Evolutionary conservation across 2,797 vertebrate genomes (phyloP).

Genomic region (Megaceryle alcyon): DNA sequence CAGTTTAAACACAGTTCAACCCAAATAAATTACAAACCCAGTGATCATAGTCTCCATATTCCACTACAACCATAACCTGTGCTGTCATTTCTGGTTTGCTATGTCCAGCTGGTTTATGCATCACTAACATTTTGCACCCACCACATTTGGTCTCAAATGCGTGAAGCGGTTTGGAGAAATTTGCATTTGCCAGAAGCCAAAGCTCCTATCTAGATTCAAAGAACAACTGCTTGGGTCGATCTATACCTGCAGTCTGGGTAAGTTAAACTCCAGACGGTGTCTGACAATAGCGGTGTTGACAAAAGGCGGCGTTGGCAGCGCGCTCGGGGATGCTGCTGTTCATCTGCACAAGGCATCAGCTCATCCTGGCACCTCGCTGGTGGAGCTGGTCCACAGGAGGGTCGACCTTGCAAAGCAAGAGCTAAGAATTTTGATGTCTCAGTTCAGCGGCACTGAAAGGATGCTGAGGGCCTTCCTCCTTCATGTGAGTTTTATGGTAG

Average conservation of each 20-base stretch:
- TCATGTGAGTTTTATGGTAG: rapidly evolving
- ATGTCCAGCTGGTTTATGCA: not conserved
- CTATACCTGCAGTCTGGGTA: not conserved
- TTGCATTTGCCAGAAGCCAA: not conserved
- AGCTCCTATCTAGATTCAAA: not conserved
- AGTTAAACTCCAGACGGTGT: not conserved
- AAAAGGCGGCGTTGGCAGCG: not conserved
- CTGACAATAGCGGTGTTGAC: not conserved
- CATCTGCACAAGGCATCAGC: not conserved
- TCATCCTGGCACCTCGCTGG: not conserved
- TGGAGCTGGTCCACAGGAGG: not conserved
- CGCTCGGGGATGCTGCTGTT: not conserved
- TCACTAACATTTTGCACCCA: not conserved
- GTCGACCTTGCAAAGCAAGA: not conserved
- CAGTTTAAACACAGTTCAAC: not conserved
- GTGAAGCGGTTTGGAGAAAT: not conserved
- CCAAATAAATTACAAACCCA: not conserved
- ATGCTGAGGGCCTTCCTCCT: not conserved
- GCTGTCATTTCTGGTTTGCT: not conserved
- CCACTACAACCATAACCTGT: not conserved
- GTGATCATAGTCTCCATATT: rapidly evolving
- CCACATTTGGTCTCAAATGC: not conserved
- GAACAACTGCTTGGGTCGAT: not conserved
- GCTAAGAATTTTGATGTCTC: not conserved
- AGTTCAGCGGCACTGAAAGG: not conserved